A percentile compares a stretch with the other conserved stretches of the same genome.
These are phyloP conservation scores for Ifrita kowaldi DNA, from an alignment of 2,113 vertebrate species.

Conservation along the genomic window DNA sequence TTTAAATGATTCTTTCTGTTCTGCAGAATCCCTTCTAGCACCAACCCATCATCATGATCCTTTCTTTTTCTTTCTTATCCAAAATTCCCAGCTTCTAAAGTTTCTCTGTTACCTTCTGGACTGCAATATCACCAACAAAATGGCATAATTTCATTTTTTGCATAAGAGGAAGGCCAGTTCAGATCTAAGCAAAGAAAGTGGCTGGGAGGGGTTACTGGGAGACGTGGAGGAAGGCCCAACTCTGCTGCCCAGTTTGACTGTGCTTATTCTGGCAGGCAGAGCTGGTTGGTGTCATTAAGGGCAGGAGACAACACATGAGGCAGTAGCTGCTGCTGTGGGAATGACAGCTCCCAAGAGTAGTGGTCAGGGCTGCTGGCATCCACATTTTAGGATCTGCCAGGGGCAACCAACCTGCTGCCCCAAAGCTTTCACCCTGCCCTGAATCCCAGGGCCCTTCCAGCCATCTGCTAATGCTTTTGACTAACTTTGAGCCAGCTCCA, in stretches of 20 bases:
- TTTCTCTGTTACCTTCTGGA: background rate
- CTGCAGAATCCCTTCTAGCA: background rate
- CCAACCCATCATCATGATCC: background rate
- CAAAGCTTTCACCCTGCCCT: background rate
- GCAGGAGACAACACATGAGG: background rate
- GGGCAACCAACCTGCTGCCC: background rate
- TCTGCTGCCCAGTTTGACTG: background rate
- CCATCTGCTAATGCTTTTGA: background rate
- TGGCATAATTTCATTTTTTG: background rate
- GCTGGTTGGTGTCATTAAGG: background rate
- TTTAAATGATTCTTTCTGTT: background rate
- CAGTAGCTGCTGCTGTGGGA: background rate
- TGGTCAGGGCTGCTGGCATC: rapidly evolving
- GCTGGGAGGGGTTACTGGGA: background rate
- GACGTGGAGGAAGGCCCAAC: background rate
- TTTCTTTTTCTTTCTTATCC: background rate
- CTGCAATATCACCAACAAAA: background rate
- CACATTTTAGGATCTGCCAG: background rate
- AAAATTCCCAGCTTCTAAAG: background rate
- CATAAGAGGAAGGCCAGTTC: background rate
- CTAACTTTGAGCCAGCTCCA: background rate
- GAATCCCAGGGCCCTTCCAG: background rate
- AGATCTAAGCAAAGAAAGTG: background rate
- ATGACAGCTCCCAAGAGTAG: background rate
- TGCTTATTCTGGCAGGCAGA: background rate